These are phyloP conservation scores for Diarsia dahlii DNA, from an alignment of 2,888 invertebrate genomes.

Conservation along the genomic window DNA sequence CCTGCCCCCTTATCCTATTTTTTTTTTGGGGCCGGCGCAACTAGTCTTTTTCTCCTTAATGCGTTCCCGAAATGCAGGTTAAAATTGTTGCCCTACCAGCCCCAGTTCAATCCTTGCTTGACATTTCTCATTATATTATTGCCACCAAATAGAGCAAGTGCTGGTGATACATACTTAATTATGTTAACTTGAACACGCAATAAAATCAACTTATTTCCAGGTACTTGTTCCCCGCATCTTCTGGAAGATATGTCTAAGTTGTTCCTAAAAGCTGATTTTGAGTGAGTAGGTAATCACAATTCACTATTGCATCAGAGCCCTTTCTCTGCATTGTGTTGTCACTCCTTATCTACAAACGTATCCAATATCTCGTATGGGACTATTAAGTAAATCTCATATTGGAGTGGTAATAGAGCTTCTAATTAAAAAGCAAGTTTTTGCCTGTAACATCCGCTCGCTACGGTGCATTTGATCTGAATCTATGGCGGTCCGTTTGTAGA, in stretches of 20 bases:
- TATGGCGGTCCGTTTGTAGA: conserved; percentile 59
- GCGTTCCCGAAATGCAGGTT: background rate
- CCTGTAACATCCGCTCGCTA: conserved; percentile 32
- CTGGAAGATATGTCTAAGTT: conserved; percentile 16
- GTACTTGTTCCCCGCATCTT: conserved; percentile 33
- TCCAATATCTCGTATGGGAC: background rate
- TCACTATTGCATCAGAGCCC: conserved; percentile 29
- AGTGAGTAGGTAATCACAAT: conserved; percentile 19
- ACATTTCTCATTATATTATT: too few relatives aligned
- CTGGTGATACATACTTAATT: background rate
- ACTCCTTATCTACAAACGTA: background rate
- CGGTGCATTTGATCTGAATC: conserved; percentile 63
- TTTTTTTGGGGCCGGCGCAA: too few relatives aligned
- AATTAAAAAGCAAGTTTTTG: conserved; percentile 27
- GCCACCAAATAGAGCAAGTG: background rate
- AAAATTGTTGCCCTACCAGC: background rate
- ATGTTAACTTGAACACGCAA: background rate
- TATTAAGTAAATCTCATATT: conserved; percentile 9
- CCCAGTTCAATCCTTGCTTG: too few relatives aligned
- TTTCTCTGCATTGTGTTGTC: conserved; percentile 18
- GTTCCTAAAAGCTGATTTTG: conserved; percentile 1
- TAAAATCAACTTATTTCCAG: conserved; percentile 44
- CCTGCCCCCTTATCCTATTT: too few relatives aligned
- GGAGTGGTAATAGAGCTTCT: conserved; percentile 8
- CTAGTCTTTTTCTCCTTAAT: too few relatives aligned